Evolutionary conservation across 2,888 invertebrate genomes (phyloP), one percentile per base, ranked within the genome.

Genomic region (Cosmorhoe ocellata): DNA sequence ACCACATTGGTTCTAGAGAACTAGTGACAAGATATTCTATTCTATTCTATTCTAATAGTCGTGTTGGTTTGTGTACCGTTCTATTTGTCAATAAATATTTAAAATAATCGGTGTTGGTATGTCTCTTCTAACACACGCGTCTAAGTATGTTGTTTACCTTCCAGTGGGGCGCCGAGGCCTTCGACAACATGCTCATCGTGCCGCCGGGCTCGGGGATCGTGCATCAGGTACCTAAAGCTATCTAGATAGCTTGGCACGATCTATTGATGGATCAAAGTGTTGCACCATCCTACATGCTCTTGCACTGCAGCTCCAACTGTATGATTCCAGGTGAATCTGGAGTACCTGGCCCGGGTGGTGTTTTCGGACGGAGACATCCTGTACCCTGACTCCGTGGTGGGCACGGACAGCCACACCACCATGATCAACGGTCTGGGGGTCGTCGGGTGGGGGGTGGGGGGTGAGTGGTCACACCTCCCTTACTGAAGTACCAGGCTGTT

Each of bases 131-230:
- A n/a, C n/a, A n/a, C n/a, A n/a, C n/a, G n/a, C n/a, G n/a, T 24
- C 7, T 3, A 24, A 5, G 9, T 37, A 5, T 26, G 27, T 45
- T 39, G 9, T 36, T n/a, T 41, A 37, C 11, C 22, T 88, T 89
- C 8, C 85, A 97, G 96, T 99, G 99, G 99, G 99, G 99, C 14
- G 98, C 99, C 0, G 95, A 95, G 69, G 96, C 98, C 0, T 97
- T 99, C 66, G 91, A 96, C 76, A 99, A 99, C 75, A 98, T 99
- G 96, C 81, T 98, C 64, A 99, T 99, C 44, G 98, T 99, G 0
- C 99, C 99, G 0, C 99, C 99, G 0, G 99, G 99, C 0, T 98
- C 98, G 39, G 99, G 99, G 3, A 99, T 99, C 56, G 98, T 99
- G 0, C 99, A 99, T 84, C 99, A 99, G 91, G 87, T 87, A 61